phyloP scores from a whole-genome alignment of 2,113 vertebrate genomes.

The Formicarius rufipectus region DNA sequence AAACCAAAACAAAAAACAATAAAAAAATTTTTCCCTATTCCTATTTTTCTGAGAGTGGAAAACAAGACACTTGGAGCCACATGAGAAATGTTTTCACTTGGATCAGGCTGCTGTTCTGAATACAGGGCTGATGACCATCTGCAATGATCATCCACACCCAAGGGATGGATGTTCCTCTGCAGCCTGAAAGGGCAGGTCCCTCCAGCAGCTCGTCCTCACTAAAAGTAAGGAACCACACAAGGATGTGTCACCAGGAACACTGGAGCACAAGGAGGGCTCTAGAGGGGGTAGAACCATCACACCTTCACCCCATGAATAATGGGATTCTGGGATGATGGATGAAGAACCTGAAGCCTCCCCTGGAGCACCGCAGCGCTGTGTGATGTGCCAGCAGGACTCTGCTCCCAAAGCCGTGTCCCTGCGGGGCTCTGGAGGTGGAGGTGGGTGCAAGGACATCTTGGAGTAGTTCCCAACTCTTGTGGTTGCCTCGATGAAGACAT shows the following conservation, averaged over 20 bases:
- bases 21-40: neutral
- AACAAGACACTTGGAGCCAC: neutral
- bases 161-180: neutral
- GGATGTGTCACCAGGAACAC: no score
- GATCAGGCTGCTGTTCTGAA: neutral
- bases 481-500: accelerated
- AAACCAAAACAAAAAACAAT: no score
- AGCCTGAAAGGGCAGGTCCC: neutral
- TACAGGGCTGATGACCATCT: neutral
- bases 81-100: neutral
- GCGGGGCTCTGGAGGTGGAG: neutral
- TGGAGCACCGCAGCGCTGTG: neutral
- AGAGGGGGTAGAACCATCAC: neutral
- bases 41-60: neutral
- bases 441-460: accelerated
- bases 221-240: neutral
- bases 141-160: neutral
- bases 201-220: neutral
- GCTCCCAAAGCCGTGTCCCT: neutral
- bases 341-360: neutral
- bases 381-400: neutral
- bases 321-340: neutral
- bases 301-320: neutral
- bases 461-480: neutral
- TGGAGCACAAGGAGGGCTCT: no score